Evolutionary conservation across 2,888 invertebrate genomes (phyloP).

Genomic region (Drosophila mettleri): DNA sequence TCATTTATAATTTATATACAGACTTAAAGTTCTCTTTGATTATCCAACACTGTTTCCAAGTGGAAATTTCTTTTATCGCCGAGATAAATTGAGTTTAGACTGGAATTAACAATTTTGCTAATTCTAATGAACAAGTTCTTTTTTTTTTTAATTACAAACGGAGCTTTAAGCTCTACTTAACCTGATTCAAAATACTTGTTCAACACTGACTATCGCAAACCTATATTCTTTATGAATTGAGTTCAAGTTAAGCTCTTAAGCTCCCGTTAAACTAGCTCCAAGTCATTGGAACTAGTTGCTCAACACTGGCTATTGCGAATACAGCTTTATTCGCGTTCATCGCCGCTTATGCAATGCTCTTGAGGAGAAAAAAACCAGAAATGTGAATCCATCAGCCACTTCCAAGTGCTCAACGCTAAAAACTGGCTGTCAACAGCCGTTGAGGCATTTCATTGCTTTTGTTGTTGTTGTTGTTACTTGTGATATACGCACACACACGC

Average conservation of each 20-base stretch:
- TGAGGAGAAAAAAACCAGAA: conserved; percentile 32
- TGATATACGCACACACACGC: conserved; percentile 54
- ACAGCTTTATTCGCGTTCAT: conserved; percentile 10
- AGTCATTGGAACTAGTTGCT: conserved; percentile 15
- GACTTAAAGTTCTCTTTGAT: too few relatives aligned
- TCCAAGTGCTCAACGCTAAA: conserved; percentile 38
- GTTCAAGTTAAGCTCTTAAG: too few relatives aligned
- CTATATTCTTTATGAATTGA: too few relatives aligned
- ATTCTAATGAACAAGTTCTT: too few relatives aligned
- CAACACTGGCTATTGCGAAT: conserved; percentile 22
- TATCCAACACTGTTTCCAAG: too few relatives aligned
- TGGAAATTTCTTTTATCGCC: too few relatives aligned
- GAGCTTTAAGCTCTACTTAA: background rate
- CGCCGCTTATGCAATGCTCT: conserved; percentile 44
- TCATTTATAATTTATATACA: too few relatives aligned
- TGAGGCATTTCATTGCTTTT: conserved; percentile 39
- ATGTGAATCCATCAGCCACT: conserved; percentile 42
- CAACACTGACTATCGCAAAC: conserved; percentile 21
- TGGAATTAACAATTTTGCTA: background rate
- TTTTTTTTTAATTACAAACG: background rate
- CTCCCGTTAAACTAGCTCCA: conserved; percentile 22
- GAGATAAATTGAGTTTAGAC: too few relatives aligned
- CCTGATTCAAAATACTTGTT: conserved; percentile 20
- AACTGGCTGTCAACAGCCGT: conserved; percentile 52
- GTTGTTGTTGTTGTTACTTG: conserved; percentile 30